A percentile compares a stretch with the other conserved stretches of the same genome.
These are phyloP conservation scores for Tachycineta bicolor DNA, from an alignment of 2,113 vertebrate genomes.

Conservation along the genomic window DNA sequence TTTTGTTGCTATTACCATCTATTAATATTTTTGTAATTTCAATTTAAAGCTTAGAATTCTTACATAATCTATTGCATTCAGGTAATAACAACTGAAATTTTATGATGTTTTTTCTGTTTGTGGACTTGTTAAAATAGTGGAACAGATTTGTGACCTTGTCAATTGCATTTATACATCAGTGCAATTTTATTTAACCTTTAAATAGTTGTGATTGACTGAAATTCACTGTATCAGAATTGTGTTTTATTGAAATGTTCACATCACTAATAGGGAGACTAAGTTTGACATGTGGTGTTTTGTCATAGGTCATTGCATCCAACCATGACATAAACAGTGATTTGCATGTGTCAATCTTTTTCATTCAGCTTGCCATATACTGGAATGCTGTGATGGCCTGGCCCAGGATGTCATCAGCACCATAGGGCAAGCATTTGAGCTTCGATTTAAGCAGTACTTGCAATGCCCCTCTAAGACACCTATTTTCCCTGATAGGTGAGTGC, in stretches of 20 bases:
- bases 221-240: background rate
- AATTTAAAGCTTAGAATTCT: background rate
- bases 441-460: slow-evolving; percentile 95
- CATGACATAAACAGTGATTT: background rate
- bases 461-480: slow-evolving; percentile 89
- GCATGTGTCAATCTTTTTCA: background rate
- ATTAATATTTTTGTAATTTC: background rate
- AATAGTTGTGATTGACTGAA: background rate
- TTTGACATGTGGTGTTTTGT: background rate
- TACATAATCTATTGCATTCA: background rate
- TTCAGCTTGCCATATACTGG: slow-evolving; percentile 94
- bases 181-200: background rate
- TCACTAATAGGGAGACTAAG: background rate
- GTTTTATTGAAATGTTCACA: background rate
- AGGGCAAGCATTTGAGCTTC: slow-evolving; percentile 96
- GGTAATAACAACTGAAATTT: background rate
- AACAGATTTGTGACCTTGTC: background rate
- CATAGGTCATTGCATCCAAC: background rate
- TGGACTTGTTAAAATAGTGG: background rate
- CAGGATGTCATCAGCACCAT: slow-evolving; percentile 96
- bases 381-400: slow-evolving; percentile 92
- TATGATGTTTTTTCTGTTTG: background rate
- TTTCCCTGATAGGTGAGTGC: slow-evolving; percentile 87
- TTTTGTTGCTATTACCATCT: background rate
- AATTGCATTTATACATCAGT: background rate